phyloP scores from a whole-genome alignment of 2,797 vertebrate species.

The Chaunax sp. region DNA sequence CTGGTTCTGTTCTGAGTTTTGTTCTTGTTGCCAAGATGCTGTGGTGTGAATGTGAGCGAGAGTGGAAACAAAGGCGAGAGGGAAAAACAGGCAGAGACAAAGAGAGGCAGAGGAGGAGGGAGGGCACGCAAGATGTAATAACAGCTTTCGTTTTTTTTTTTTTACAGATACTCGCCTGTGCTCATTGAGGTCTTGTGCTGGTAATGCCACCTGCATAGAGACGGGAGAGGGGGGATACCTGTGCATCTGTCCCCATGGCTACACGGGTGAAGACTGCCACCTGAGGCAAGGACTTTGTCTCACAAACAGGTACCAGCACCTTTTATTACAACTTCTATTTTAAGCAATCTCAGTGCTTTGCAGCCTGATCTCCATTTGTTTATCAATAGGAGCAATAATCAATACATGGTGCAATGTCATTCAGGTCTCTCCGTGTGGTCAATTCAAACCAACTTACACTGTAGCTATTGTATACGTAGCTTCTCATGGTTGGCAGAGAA shows the following conservation, averaged over 20 bases:
- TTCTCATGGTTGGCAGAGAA: neutral
- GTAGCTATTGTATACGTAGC: neutral
- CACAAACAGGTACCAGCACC: slow-evolving; percentile 82
- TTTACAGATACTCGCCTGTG: slow-evolving; percentile 87
- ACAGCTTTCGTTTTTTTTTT: slow-evolving; percentile 19
- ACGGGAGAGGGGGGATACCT: slow-evolving; percentile 86
- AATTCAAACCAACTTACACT: neutral
- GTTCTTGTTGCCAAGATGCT: slow-evolving; percentile 51
- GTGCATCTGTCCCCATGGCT: slow-evolving; percentile 88
- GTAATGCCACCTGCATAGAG: slow-evolving; percentile 91
- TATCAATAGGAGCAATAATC: slow-evolving; percentile 34
- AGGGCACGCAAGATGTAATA: slow-evolving; percentile 47
- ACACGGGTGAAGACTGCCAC: slow-evolving; percentile 86
- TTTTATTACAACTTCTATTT: slow-evolving; percentile 22
- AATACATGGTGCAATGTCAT: slow-evolving; percentile 2
- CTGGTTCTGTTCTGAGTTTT: slow-evolving; percentile 49
- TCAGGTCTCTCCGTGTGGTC: slow-evolving; percentile 10
- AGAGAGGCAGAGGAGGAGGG: slow-evolving; percentile 11
- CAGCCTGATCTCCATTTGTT: slow-evolving; percentile 2
- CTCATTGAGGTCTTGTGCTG: slow-evolving; percentile 86
- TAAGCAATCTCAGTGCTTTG: neutral
- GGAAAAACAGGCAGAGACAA: slow-evolving; percentile 7
- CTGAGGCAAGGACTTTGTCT: slow-evolving; percentile 84
- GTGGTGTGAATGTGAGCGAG: slow-evolving; percentile 34
- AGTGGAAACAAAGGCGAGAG: slow-evolving; percentile 19